Base-by-base conservation (phyloP, 2,888 invertebrate species). In the Andrena bucephala region DNA sequence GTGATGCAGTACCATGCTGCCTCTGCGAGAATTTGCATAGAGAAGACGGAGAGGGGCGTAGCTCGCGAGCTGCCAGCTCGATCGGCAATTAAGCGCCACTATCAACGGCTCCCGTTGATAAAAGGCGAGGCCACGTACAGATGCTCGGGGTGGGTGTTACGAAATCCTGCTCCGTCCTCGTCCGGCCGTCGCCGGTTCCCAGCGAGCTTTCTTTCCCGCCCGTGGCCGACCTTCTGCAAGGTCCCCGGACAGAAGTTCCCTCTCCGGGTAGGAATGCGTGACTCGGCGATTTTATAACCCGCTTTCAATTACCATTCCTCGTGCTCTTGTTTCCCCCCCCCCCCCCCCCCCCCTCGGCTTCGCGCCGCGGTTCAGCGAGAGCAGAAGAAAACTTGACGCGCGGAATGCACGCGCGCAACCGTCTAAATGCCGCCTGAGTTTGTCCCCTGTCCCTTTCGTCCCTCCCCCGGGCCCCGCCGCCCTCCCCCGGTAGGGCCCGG, bases 231-330 rank as follows among this genome's bases (percentile, higher is more conserved):
- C 85, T 89, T 89, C 81, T 77, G 71, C 83, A 88, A 87, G 87
- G 89, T 81, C 85, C 73, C 73, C 83, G 36, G n/a, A 24, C 33
- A 29, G 68, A 75, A 62, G 77, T 62, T 80, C 42, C 68, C 70
- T 42, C 42, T 42, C 42, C 42, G 42, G 57, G 77, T 42, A 77
- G 88, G 89, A 90, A 90, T 89, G 89, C 90, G 87, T 90, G 90
- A 90, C 89, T 90, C 87, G 87, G 85, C 90, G 83, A 90, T 88
- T 89, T 85, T 88, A 89, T 88, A 89, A 89, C 88, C 85, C 87
- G 89, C 87, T 90, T 90, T 90, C 88, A 90, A 90, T 90, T 89
- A 89, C 81, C 73, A 75, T 83, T 87, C 86, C 68, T 81, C 63
- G 67, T 87, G 80, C 84, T 87, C 85, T 77, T 88, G 73, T 85